Percentiles rank a stretch among this genome's conserved stretches.
Conservation (phyloP, 2,113 vertebrate species). For the Todiramphus saurophagus region DNA sequence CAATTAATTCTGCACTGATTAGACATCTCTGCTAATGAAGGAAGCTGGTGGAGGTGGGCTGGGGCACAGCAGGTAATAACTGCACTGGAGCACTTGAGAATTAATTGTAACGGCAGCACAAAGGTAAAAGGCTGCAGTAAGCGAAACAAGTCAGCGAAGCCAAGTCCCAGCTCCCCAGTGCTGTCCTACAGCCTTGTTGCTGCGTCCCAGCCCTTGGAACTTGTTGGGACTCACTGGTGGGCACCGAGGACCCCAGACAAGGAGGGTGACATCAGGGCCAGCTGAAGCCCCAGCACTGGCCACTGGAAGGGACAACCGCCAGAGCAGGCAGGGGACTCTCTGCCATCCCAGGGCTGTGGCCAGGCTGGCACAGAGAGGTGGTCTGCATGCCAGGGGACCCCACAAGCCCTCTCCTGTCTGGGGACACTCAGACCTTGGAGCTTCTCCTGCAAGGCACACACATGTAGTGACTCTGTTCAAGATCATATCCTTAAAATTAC, state of each 20-base stretch:
- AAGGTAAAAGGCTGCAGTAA: background rate
- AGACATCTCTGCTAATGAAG: slow-evolving; percentile 7
- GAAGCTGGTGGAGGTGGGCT: slow-evolving; percentile 2
- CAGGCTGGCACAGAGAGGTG: rapidly evolving
- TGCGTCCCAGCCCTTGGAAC: background rate
- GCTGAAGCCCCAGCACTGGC: background rate
- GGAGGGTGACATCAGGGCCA: rapidly evolving
- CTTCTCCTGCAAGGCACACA: background rate
- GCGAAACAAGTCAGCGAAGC: background rate
- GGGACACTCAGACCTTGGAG: background rate
- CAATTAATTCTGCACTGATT: slow-evolving; percentile 26
- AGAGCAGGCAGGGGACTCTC: background rate
- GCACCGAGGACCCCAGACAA: rapidly evolving
- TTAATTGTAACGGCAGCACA: background rate
- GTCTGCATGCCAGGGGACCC: rapidly evolving
- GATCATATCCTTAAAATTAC: background rate
- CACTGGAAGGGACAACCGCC: rapidly evolving
- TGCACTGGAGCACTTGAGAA: background rate
- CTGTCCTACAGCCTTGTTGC: background rate
- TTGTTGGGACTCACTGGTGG: rapidly evolving
- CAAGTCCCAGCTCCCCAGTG: background rate
- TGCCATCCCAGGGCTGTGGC: background rate
- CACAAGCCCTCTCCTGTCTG: background rate
- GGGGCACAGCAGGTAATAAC: background rate
- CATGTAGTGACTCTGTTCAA: background rate